phyloP scores from a whole-genome alignment of 2,888 invertebrate genomes.

The Psylliodes chrysocephalus region DNA sequence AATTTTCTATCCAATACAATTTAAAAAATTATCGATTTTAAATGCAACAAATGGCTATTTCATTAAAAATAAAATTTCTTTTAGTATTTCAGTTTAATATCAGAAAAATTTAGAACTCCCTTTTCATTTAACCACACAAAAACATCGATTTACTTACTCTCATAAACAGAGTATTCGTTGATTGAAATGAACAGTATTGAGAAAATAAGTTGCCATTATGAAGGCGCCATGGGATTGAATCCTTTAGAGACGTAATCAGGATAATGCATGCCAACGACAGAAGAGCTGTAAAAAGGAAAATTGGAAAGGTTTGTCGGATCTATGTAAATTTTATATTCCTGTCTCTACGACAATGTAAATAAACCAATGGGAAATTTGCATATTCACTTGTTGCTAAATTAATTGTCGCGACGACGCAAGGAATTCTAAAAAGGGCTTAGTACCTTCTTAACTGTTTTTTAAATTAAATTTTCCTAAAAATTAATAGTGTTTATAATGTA shows the following conservation, averaged over 20 bases:
- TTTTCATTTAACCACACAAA: background rate
- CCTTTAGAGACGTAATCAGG: slow-evolving; percentile 48
- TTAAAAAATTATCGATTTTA: too few species aligned
- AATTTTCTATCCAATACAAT: too few species aligned
- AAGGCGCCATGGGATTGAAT: slow-evolving; percentile 35
- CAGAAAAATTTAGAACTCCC: too few species aligned
- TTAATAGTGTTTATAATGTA: too few species aligned
- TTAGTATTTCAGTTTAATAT: too few species aligned
- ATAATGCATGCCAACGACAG: slow-evolving; percentile 49
- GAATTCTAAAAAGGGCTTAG: too few species aligned
- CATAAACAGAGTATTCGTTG: slow-evolving; percentile 13
- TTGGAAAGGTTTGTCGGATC: slow-evolving; percentile 54
- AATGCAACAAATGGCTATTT: too few species aligned
- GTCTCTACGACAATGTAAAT: slow-evolving; percentile 29
- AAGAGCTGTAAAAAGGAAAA: slow-evolving; percentile 49
- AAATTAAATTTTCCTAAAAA: too few species aligned
- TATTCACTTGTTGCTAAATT: slow-evolving; percentile 11
- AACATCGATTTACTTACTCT: slow-evolving; percentile 1
- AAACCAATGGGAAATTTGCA: slow-evolving; percentile 25
- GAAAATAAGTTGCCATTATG: slow-evolving; percentile 27
- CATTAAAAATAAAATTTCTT: too few species aligned
- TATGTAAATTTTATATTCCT: slow-evolving; percentile 52
- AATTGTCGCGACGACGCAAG: too few species aligned
- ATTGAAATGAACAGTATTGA: slow-evolving; percentile 29
- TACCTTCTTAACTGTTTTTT: too few species aligned